phyloP scores from a whole-genome alignment of 2,888 invertebrate genomes.

The Monopis laevigella region DNA sequence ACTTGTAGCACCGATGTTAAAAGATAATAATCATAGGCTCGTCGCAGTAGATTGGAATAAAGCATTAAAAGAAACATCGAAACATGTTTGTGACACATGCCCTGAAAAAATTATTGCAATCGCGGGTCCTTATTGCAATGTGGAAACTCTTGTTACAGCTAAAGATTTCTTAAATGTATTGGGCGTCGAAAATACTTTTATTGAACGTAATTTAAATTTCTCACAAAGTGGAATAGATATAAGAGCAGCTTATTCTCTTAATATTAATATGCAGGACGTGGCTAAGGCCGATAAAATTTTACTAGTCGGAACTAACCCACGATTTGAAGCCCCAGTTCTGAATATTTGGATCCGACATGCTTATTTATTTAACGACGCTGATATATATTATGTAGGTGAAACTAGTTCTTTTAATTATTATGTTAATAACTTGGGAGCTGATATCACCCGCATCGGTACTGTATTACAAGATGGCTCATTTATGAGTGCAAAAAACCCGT shows the following conservation, averaged over 20 bases:
- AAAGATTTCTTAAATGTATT: constrained; percentile 49
- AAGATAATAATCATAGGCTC: constrained; percentile 73
- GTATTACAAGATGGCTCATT: constrained; percentile 21
- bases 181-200: constrained; percentile 42
- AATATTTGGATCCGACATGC: constrained; percentile 95
- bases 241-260: constrained; percentile 44
- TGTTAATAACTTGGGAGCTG: constrained; percentile 36
- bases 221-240: constrained; percentile 31
- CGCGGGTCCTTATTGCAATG: constrained; percentile 46
- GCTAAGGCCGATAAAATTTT: constrained; percentile 83
- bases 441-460: constrained; percentile 23
- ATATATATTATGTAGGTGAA: constrained; percentile 87
- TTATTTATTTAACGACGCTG: constrained; percentile 88
- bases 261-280: constrained; percentile 77
- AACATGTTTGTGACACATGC: constrained; percentile 68
- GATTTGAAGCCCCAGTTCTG: constrained; percentile 95
- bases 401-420: constrained; percentile 88
- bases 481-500: constrained; percentile 33
- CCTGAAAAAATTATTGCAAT: constrained; percentile 61
- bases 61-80: constrained; percentile 77
- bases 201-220: constrained; percentile 35
- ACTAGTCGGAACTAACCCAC: constrained; percentile 95
- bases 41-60: constrained; percentile 91
- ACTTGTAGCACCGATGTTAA: constrained; percentile 91
- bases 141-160: constrained; percentile 45